These are phyloP conservation scores for Syrista parreyssii DNA, from an alignment of 2,888 invertebrate genomes.

Conservation along the genomic window DNA sequence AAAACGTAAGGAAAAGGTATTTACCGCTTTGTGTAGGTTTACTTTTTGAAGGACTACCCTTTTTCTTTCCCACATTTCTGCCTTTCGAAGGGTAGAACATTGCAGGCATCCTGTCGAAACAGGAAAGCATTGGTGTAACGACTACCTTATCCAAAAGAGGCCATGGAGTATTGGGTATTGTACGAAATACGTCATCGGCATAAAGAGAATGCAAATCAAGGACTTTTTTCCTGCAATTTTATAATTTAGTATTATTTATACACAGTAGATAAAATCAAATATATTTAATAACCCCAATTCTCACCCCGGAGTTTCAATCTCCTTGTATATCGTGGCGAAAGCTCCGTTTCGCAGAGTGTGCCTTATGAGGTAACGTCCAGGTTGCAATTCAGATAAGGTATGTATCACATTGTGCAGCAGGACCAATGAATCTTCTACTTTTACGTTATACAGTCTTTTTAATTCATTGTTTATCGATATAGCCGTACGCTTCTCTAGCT, in stretches of 20 bases:
- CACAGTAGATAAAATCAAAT: not conserved
- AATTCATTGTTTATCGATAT: constrained; percentile 46
- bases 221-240: constrained; percentile 38
- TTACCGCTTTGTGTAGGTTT: too few species aligned
- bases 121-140: constrained; percentile 36
- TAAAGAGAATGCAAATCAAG: constrained; percentile 44
- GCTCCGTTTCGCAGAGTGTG: constrained; percentile 43
- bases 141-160: constrained; percentile 44
- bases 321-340: constrained; percentile 44
- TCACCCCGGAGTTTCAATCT: constrained; percentile 31
- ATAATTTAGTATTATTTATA: not conserved
- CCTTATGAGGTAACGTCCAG: constrained; percentile 46
- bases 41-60: too few species aligned
- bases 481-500: constrained; percentile 43
- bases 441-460: constrained; percentile 43
- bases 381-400: constrained; percentile 32
- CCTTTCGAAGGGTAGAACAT: constrained; percentile 34
- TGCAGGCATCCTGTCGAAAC: constrained; percentile 46
- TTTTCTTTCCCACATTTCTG: too few species aligned
- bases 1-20: too few species aligned
- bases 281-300: not conserved
- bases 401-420: constrained; percentile 47
- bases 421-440: constrained; percentile 39
- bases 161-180: constrained; percentile 42
- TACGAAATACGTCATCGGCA: constrained; percentile 27